Base-by-base conservation (phyloP, 2,888 invertebrate genomes). In the Odontomyia ornata region DNA sequence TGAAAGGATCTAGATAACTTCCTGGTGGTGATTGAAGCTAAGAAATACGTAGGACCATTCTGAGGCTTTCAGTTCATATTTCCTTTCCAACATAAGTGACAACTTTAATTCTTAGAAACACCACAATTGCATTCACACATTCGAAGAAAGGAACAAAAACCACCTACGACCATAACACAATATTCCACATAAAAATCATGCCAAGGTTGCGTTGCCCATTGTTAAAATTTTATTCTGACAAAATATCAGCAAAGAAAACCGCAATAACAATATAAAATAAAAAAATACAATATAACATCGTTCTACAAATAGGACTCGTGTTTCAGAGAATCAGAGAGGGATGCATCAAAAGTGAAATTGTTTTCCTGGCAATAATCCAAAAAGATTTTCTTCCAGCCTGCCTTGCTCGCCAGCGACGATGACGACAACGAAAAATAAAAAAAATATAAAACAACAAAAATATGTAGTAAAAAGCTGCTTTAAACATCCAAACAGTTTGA, bases 291-390 rank as follows among this genome's bases (percentile, higher is more conserved):
- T n/a, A 18, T 18, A n/a, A 52, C 52, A 52, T n/a, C 52, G 52
- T 36, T 36, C 7, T 52, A 52, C 52, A 52, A 52, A 52, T 15
- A 52, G 4, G 52, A 18, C 13, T 30, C 21, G 69, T 69, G 18
- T 69, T 15, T 15, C 25, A 18, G 27, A 23, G 18, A 25, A 47
- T 23, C 13, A 43, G 23, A 18, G 13, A 9, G 65, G 1, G 36
- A 65, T 23, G 46, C 25, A 47, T 69, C 69, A 69, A 69, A 69
- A 69, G 69, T 69, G 69, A 69, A 69, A 69, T 69, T 69, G 69
- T 69, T 69, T 47, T 46, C 46, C 69, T 69, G 69, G 69, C 69
- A 69, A 69, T 47, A 69, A 69, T 69, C 69, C 69, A 69, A 27
- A 69, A 1, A 18, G 18, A 18, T 18, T 21, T 65, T 43, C 36